Evolutionary conservation across 2,113 vertebrate genomes (phyloP).

Genomic region (Phylloscopus trochiloides): DNA sequence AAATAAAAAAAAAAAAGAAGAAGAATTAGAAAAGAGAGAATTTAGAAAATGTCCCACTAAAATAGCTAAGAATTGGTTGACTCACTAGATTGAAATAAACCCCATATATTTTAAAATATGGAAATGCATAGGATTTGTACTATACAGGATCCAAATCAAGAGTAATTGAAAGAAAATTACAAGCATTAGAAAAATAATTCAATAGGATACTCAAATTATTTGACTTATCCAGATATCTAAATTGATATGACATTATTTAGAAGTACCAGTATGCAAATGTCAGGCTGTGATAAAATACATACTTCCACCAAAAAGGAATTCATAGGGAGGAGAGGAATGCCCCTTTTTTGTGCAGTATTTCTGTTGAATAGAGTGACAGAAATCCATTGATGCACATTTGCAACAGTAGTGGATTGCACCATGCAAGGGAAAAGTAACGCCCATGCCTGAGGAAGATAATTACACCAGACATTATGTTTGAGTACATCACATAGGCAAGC

Average conservation of each 20-base stretch:
- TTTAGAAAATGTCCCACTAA: not conserved
- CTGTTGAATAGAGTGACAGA: not conserved
- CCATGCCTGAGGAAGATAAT: slow-evolving; percentile 37
- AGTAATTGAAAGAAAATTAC: not conserved
- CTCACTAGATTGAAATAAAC: not conserved
- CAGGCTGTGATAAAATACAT: not conserved
- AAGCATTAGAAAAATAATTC: not conserved
- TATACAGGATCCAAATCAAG: not conserved
- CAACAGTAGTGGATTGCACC: not conserved
- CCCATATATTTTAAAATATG: not conserved
- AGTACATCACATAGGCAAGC: slow-evolving; percentile 43
- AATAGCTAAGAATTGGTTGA: not conserved
- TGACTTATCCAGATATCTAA: not conserved
- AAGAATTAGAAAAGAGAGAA: fast-evolving
- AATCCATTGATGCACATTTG: not conserved
- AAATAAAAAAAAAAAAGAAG: not conserved
- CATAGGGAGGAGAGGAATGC: not conserved
- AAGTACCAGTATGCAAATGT: not conserved
- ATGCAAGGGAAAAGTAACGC: not conserved
- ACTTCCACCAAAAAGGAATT: not conserved
- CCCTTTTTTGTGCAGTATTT: not conserved
- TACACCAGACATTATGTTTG: slow-evolving; percentile 41
- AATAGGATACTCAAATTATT: not conserved
- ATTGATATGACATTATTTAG: not conserved
- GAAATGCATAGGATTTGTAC: not conserved